Conservation (phyloP, 2,113 vertebrate species). For the Tachuris rubrigastra region DNA sequence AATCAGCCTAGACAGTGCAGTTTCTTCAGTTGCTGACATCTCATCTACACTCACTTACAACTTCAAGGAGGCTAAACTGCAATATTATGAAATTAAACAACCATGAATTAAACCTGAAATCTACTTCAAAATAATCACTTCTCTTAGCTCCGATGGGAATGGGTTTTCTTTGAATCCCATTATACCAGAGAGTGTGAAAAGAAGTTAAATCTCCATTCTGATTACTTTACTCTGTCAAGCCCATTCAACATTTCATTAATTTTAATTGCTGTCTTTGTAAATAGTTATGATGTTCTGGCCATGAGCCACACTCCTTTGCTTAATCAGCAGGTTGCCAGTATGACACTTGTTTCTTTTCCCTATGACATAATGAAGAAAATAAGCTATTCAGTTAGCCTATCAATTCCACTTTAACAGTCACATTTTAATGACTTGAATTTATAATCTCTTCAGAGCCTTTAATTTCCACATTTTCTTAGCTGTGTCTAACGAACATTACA, state of each 20-base stretch:
- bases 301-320: not conserved
- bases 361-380: not conserved
- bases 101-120: conserved; percentile 8
- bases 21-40: not conserved
- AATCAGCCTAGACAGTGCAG: not conserved
- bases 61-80: not conserved
- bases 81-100: conserved; percentile 5
- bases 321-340: not conserved
- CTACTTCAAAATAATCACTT: not conserved
- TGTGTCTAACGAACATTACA: not conserved
- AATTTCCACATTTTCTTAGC: not conserved
- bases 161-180: not conserved
- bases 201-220: conserved; percentile 22
- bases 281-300: not conserved
- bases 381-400: not conserved
- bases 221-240: conserved; percentile 17
- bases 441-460: not conserved
- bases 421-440: not conserved
- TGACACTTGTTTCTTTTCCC: not conserved
- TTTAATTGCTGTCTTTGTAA: conserved; percentile 48
- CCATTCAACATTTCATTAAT: conserved; percentile 39
- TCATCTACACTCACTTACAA: not conserved
- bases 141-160: not conserved
- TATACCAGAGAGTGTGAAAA: conserved; percentile 8
- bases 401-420: not conserved